Conservation (phyloP, 2,888 invertebrate species). For the Oscheius onirici region DNA sequence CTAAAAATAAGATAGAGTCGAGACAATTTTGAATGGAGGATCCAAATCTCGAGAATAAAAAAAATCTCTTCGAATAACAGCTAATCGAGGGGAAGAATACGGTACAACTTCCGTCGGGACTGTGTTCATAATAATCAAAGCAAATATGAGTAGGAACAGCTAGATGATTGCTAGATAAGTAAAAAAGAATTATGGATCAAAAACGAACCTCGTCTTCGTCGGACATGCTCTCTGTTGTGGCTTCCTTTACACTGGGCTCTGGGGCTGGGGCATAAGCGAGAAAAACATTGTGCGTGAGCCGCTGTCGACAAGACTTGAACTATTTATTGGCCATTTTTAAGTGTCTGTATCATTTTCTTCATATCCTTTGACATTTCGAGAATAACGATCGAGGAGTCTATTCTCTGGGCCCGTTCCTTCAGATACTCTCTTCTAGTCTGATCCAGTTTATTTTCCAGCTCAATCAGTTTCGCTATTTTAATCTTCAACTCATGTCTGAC, state of each 20-base stretch:
- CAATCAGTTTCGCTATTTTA: conserved; percentile 14
- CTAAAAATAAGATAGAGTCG: too few relatives aligned
- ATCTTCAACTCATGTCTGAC: conserved; percentile 16
- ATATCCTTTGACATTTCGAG: conserved; percentile 27
- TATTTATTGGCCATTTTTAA: conserved; percentile 18
- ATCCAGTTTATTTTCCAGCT: conserved; percentile 19
- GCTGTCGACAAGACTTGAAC: conserved; percentile 13
- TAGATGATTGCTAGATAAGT: too few relatives aligned
- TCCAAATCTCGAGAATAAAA: too few relatives aligned
- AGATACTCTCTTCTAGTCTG: background rate
- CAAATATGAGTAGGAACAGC: too few relatives aligned
- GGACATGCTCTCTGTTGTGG: conserved; percentile 31
- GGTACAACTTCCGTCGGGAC: too few relatives aligned
- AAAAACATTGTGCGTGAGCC: conserved; percentile 26
- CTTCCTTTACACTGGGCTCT: conserved; percentile 31
- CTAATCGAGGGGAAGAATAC: too few relatives aligned
- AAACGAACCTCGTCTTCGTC: conserved; percentile 34
- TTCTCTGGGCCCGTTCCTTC: conserved; percentile 23
- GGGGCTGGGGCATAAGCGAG: background rate
- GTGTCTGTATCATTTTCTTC: conserved; percentile 6
- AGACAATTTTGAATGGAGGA: too few relatives aligned
- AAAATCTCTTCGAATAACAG: too few relatives aligned
- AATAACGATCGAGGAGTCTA: conserved; percentile 11
- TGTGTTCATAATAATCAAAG: too few relatives aligned
- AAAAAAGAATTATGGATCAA: background rate